phyloP scores from a whole-genome alignment of 2,888 invertebrate genomes.

The Thera obeliscata region DNA sequence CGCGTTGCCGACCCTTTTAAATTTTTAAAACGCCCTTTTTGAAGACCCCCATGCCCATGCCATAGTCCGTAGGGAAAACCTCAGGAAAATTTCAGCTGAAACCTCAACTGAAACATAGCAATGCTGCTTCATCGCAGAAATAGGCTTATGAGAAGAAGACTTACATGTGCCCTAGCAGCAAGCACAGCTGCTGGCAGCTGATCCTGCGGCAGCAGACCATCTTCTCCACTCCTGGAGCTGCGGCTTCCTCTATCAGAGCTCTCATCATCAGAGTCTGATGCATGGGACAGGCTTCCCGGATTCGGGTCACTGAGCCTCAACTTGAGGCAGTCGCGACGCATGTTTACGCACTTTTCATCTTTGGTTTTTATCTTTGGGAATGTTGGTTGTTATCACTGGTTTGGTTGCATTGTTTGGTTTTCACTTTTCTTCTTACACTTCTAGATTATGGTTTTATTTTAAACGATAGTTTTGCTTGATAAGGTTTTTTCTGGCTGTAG shows the following conservation, averaged over 20 bases:
- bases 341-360: constrained; percentile 44
- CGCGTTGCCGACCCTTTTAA: too few species aligned
- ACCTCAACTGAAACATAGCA: too few species aligned
- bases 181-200: constrained; percentile 60
- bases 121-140: too few species aligned
- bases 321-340: constrained; percentile 78
- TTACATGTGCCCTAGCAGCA: constrained; percentile 60
- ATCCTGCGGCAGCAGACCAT: constrained; percentile 42
- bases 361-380: constrained; percentile 28
- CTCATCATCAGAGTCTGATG: constrained; percentile 78
- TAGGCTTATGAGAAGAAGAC: too few species aligned
- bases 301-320: constrained; percentile 77
- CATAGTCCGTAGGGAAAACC: too few species aligned
- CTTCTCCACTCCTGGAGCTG: constrained; percentile 59
- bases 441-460: background rate
- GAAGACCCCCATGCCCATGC: too few species aligned
- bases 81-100: too few species aligned
- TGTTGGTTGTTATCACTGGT: constrained; percentile 40
- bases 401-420: constrained; percentile 37
- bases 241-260: constrained; percentile 62
- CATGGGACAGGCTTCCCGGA: constrained; percentile 67
- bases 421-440: background rate
- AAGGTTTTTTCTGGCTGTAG: background rate
- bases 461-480: background rate
- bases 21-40: too few species aligned